These are phyloP conservation scores for Cirrhinus mrigala DNA, from an alignment of 2,797 vertebrate species.

Conservation along the genomic window DNA sequence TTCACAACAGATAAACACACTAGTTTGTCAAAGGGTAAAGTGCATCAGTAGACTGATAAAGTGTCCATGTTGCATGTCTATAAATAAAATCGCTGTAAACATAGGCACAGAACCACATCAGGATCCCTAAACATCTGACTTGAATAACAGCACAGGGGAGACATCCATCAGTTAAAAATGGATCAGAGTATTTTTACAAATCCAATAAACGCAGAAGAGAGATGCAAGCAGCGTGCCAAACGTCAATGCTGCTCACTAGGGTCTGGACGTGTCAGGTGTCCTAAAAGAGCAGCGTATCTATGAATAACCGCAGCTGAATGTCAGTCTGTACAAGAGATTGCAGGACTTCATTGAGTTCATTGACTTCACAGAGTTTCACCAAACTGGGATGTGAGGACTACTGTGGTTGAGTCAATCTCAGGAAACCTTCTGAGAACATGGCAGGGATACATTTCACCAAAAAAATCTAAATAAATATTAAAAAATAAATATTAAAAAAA, in stretches of 20 bases:
- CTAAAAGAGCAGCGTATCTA: background rate
- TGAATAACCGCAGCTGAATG: constrained; percentile 5
- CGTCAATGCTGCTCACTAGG: background rate
- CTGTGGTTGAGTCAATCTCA: background rate
- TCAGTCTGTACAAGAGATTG: background rate
- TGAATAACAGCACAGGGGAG: constrained; percentile 8
- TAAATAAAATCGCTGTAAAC: constrained; percentile 64
- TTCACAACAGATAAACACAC: background rate
- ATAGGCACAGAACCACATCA: background rate
- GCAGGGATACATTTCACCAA: constrained; percentile 66
- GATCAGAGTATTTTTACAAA: background rate
- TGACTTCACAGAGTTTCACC: background rate
- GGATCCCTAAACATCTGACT: constrained; percentile 17
- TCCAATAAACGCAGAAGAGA: background rate
- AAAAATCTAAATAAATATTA: constrained; percentile 55
- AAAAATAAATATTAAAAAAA: background rate
- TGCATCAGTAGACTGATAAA: background rate
- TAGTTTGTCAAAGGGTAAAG: background rate
- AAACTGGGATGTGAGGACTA: background rate
- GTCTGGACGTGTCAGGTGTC: background rate
- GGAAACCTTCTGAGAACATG: background rate
- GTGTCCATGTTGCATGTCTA: constrained; percentile 12
- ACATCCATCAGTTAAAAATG: background rate
- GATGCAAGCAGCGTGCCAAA: background rate
- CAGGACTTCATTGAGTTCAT: background rate